Base-by-base conservation (phyloP, 2,888 invertebrate genomes). In the Hermaeophaga mercurialis region DNA sequence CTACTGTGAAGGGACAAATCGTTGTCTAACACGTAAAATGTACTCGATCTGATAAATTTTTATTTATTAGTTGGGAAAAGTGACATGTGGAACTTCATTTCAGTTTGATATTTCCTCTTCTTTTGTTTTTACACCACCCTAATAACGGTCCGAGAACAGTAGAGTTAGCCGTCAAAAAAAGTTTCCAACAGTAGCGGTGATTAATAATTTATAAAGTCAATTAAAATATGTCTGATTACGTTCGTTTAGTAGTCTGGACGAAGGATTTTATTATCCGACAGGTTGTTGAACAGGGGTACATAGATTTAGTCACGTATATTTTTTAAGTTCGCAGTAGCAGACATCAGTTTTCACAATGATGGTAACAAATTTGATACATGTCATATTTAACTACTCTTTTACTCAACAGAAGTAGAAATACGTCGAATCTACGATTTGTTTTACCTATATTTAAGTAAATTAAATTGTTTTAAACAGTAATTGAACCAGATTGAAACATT, bases 101-200 rank as follows among this genome's bases (percentile, higher is more conserved):
- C 56, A 53, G 38, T 43, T 60, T 56, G 54, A 45, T 61, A 62
- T 61, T 60, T 58, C 62, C 61, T 58, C 64, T 60, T 46, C 67
- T 66, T 66, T 69, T 68, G 64, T 68, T 68, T 69, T 52, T 65
- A 65, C 63, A 62, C 62, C 66, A 62, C 52, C 58, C 61, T 65
- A 63, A 66, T 66, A 67, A 64, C 49, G 58, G 54, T 41, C 31
- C 2, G 50, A 14, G 31, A 50, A 41, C 26, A 41, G 14, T 31
- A 31, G 11, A 50, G 31, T 31, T 39, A 14, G 14, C 39, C 14
- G 15, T 11, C 48, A 26, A 39, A 38, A 39, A 49, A 39, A 39
- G 18, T 15, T 38, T 38, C 4, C 9, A 22, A 18, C 39, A 19
- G 39, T 19, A 49, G 28, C 17, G 26, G 45, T 38, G 34, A 45